Evolutionary conservation across 2,888 invertebrate species (phyloP).

Genomic region (Ichneumoninae sp.): DNA sequence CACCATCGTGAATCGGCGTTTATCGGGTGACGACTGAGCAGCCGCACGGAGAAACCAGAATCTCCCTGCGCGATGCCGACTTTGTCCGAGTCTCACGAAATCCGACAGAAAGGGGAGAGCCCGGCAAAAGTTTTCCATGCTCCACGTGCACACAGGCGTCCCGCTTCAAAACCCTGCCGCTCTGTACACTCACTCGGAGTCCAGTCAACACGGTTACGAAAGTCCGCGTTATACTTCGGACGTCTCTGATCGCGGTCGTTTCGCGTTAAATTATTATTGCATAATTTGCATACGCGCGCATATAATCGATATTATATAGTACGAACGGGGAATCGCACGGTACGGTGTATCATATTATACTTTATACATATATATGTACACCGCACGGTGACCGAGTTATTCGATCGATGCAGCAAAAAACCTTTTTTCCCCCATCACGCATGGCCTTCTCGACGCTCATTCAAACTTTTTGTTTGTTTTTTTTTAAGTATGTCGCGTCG

Average conservation of each 20-base stretch:
- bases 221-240: conserved; percentile 51
- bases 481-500: not conserved
- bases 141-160: conserved; percentile 36
- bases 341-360: not conserved
- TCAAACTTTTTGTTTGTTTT: not conserved
- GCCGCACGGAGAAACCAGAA: conserved; percentile 51
- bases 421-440: not conserved
- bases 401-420: conserved; percentile 1
- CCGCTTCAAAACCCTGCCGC: conserved; percentile 27
- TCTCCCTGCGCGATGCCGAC: conserved; percentile 22
- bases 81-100: conserved; percentile 55
- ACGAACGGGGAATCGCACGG: not conserved
- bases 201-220: conserved; percentile 58
- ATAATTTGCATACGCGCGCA: conserved; percentile 51
- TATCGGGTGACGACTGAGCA: conserved; percentile 15
- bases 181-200: conserved; percentile 39
- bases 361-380: not conserved
- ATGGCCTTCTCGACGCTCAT: not conserved
- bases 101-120: conserved; percentile 42
- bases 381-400: conserved; percentile 16
- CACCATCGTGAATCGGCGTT: conserved; percentile 46
- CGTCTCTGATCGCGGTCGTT: conserved; percentile 45
- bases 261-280: conserved; percentile 61
- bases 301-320: conserved; percentile 25
- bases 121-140: not conserved